Conservation (phyloP, 2,888 invertebrate species). For the Chrysolina oricalcia region DNA sequence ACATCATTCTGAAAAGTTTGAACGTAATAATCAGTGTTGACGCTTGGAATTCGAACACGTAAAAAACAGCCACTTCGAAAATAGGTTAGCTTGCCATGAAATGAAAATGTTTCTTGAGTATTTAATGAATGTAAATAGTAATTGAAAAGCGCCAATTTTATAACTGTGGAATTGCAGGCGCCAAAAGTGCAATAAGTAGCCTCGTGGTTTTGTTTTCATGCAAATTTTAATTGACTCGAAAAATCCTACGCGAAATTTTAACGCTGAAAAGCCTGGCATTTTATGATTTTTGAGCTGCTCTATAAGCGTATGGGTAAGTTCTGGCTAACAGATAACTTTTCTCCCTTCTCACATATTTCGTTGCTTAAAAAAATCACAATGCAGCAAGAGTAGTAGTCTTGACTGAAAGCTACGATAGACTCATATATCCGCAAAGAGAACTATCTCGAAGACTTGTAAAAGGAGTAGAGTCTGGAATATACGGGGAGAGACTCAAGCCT, state of each 20-base stretch:
- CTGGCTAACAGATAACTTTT: too few relatives aligned
- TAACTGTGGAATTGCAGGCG: background rate
- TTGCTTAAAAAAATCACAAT: too few relatives aligned
- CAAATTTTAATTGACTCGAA: background rate
- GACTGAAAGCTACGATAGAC: too few relatives aligned
- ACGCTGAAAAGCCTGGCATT: background rate
- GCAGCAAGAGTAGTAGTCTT: too few relatives aligned
- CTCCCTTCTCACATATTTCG: too few relatives aligned
- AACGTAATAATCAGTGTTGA: background rate
- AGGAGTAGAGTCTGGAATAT: too few relatives aligned
- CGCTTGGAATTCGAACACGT: background rate
- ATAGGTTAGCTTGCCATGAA: background rate
- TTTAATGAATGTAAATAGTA: conserved; percentile 15
- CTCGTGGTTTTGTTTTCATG: background rate
- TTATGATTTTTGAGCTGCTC: background rate
- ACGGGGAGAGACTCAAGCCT: too few relatives aligned
- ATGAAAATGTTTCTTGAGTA: background rate
- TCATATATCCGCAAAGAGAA: too few relatives aligned
- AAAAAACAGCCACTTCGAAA: background rate
- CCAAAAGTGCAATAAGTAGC: conserved; percentile 4
- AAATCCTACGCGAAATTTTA: background rate
- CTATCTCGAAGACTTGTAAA: too few relatives aligned
- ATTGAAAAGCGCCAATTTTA: background rate
- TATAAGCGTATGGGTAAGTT: too few relatives aligned
- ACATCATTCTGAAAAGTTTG: background rate